A percentile compares a stretch with the other conserved stretches of the same genome.
phyloP scores from a whole-genome alignment of 1,140 invertebrate genomes.

The Coptotermes formosanus region DNA sequence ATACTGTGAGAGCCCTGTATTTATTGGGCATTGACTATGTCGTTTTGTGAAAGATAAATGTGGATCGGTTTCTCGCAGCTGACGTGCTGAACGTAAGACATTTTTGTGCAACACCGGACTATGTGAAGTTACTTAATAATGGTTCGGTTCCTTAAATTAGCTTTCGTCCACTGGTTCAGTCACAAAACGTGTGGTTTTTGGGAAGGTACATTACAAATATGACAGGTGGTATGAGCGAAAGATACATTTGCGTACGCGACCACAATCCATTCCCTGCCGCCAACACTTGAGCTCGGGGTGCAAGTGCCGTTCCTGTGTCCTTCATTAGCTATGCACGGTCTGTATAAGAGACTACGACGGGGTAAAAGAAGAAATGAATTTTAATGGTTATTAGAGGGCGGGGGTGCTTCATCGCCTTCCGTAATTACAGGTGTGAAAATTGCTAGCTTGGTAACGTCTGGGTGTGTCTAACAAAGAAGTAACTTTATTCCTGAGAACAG shows the following conservation, averaged over 20 bases:
- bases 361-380: neutral
- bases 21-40: too few relatives aligned
- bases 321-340: conserved; percentile 14
- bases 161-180: too few relatives aligned
- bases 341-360: neutral
- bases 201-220: too few relatives aligned
- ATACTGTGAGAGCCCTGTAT: too few relatives aligned
- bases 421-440: neutral
- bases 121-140: too few relatives aligned
- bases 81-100: too few relatives aligned
- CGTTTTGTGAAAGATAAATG: too few relatives aligned
- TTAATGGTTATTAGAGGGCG: neutral
- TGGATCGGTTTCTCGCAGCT: too few relatives aligned
- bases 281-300: neutral
- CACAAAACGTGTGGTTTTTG: too few relatives aligned
- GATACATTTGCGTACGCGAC: neutral
- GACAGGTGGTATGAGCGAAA: too few relatives aligned
- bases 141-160: too few relatives aligned
- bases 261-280: neutral
- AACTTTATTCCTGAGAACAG: neutral
- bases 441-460: neutral
- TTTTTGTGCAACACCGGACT: too few relatives aligned
- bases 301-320: neutral
- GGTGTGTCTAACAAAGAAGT: neutral
- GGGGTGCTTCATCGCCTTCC: neutral